phyloP scores from a whole-genome alignment of 2,113 vertebrate genomes.

The Turdus rufiventris region DNA sequence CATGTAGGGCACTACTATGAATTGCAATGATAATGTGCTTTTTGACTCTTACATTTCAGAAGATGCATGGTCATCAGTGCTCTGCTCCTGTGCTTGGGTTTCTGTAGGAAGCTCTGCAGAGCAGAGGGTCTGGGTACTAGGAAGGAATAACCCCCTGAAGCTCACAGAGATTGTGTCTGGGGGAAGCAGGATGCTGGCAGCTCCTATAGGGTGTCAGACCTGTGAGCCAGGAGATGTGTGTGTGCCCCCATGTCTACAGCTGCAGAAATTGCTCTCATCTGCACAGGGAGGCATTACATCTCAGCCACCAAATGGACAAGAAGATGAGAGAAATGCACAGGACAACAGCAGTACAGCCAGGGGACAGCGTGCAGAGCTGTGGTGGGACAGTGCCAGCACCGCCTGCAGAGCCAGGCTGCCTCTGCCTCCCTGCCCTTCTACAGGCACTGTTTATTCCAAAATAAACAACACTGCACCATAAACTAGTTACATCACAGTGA shows the following conservation, averaged over 20 bases:
- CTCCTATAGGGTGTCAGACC: not conserved
- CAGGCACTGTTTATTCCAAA: fast-evolving
- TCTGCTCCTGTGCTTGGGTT: not conserved
- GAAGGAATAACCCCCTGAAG: not conserved
- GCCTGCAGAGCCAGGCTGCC: not conserved
- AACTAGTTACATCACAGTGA: not conserved
- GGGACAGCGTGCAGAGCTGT: not conserved
- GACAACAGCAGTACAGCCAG: not conserved
- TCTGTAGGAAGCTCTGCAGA: not conserved
- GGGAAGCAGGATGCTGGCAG: not conserved
- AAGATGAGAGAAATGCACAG: not conserved
- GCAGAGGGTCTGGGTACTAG: not conserved
- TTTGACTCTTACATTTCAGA: not conserved
- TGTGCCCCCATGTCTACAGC: not conserved
- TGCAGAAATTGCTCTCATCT: not conserved
- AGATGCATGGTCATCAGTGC: not conserved
- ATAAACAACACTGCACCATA: not conserved
- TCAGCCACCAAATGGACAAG: not conserved
- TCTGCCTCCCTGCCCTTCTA: not conserved
- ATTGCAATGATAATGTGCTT: not conserved
- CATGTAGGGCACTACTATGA: not conserved
- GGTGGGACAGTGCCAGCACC: not conserved
- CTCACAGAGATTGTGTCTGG: not conserved
- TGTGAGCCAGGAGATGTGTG: not conserved
- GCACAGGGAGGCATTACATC: not conserved